Conservation (phyloP, 2,113 vertebrate species). For the Microcebus griseorufus region DNA sequence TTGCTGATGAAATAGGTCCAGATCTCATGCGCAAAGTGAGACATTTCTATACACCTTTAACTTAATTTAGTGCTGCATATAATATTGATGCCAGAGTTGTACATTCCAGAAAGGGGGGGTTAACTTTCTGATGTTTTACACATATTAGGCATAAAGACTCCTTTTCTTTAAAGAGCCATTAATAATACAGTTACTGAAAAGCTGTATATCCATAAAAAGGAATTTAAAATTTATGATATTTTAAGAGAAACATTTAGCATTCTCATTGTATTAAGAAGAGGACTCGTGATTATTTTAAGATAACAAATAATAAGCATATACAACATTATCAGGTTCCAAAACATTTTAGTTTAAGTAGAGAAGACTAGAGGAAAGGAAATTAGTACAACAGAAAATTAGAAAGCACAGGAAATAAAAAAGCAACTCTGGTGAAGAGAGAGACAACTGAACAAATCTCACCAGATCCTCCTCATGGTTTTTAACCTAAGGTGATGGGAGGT, state of each 20-base stretch:
- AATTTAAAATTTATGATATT: not conserved
- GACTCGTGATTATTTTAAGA: not conserved
- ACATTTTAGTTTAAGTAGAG: not conserved
- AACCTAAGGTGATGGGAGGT: not conserved
- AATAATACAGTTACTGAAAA: not conserved
- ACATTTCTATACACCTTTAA: not conserved
- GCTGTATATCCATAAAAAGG: not conserved
- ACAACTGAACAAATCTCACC: not conserved
- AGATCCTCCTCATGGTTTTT: not conserved
- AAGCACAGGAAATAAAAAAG: not conserved
- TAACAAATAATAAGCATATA: not conserved
- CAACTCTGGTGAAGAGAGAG: not conserved
- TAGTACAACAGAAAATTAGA: not conserved
- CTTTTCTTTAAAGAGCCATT: not conserved
- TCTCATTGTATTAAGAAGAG: not conserved
- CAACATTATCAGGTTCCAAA: not conserved
- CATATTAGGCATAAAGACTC: not conserved
- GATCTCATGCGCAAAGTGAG: not conserved
- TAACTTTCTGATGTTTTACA: not conserved
- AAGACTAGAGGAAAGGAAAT: not conserved
- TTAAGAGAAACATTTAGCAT: not conserved
- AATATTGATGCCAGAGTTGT: not conserved
- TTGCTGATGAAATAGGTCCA: not conserved
- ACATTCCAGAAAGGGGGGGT: not conserved
- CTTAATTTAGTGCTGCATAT: not conserved